Conservation (phyloP, 1,140 invertebrate species). For the Bombus fervidus region DNA sequence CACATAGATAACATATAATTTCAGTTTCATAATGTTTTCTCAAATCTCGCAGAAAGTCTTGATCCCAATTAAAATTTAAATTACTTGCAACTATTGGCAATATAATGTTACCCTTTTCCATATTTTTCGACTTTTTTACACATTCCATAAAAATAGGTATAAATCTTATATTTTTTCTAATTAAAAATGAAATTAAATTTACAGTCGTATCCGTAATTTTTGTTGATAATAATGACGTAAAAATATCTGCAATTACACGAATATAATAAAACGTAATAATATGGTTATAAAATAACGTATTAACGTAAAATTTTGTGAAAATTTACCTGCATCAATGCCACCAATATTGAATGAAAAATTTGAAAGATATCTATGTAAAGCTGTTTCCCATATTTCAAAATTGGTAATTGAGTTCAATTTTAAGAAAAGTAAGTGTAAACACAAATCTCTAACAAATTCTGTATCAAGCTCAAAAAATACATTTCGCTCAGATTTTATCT, state of each 20-base stretch:
- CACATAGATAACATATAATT: constrained; percentile 71
- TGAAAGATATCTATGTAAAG: constrained; percentile 83
- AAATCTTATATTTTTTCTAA: constrained; percentile 67
- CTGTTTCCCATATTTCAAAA: constrained; percentile 82
- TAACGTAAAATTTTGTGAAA: constrained; percentile 25
- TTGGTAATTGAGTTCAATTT: constrained; percentile 69
- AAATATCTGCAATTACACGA: constrained; percentile 65
- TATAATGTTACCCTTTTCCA: constrained; percentile 66
- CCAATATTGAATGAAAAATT: constrained; percentile 84
- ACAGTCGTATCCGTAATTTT: constrained; percentile 62
- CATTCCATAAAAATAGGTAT: constrained; percentile 69
- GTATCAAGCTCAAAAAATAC: constrained; percentile 53
- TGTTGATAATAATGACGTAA: constrained; percentile 65
- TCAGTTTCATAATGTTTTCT: constrained; percentile 65
- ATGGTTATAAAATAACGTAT: not conserved
- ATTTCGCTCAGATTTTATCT: constrained; percentile 18
- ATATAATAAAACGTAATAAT: not conserved
- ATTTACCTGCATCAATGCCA: constrained; percentile 76
- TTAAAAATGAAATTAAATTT: constrained; percentile 70
- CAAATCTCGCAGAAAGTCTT: constrained; percentile 72
- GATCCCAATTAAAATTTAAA: constrained; percentile 70
- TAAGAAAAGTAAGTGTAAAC: constrained; percentile 60
- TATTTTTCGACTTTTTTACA: constrained; percentile 53
- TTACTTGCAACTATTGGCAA: constrained; percentile 75
- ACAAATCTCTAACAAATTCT: constrained; percentile 64